Base-by-base conservation (phyloP, 2,797 vertebrate genomes). In the Poeciliopsis gracilis region DNA sequence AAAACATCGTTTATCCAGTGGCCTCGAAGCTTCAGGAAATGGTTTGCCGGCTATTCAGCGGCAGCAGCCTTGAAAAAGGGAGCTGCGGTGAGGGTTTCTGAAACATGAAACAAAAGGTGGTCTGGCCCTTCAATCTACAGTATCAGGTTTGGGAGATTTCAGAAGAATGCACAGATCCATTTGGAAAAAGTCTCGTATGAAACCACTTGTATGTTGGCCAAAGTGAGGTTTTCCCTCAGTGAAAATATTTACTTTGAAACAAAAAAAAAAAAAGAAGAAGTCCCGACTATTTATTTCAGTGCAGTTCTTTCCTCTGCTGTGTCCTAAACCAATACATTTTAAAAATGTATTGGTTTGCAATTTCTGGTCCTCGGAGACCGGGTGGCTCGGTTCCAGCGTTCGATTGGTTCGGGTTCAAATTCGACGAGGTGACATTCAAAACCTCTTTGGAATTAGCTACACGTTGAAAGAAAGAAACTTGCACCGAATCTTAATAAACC, bases 211-310 rank as follows among this genome's bases (percentile, higher is more conserved):
- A 84, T 87, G 87, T 91, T 92, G 92, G 94, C 93, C 95, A 94
- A 93, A 90, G 81, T 89, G 89, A 94, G 93, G 94, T 93, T 94
- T 94, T 88, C 86, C 86, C 93, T 89, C 86, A 95, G 89, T 90
- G 91, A 95, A 95, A 95, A 96, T 95, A 95, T 95, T 95, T 94
- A 92, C 88, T 92, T 85, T 80, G 85, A 92, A 92, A 93, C 91
- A 89, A 89, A 91, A 77, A 88, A 84, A 85, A 84, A 13, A 46
- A 53, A 25, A 12, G 2, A 23, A 57, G 53, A 28, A 84, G 82
- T 66, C 3, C 10, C 92, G 89, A 91, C 91, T 93, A 94, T 95
- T 95, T 94, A 93, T 94, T 94, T 94, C 93, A 93, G 83, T 82
- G 88, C 87, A 85, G 77, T 92, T 87, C 83, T 92, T 89, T 91